These are phyloP conservation scores for Chanos chanos DNA, from an alignment of 2,797 vertebrate species.

Conservation along the genomic window DNA sequence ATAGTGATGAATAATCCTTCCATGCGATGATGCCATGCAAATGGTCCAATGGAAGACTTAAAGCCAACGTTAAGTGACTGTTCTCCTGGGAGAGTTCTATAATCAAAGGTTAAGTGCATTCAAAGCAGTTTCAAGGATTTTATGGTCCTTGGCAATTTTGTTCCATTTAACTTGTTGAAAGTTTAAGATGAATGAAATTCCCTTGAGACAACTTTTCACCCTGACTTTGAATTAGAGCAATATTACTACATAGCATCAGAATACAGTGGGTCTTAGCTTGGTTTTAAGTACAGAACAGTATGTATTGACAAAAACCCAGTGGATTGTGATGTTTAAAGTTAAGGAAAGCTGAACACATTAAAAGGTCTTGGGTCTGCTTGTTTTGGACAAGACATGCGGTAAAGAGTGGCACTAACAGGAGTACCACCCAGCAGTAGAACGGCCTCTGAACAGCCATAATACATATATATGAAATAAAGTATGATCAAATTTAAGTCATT, in stretches of 20 bases:
- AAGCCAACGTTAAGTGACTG: too few relatives aligned
- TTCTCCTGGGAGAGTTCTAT: too few relatives aligned
- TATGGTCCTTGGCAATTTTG: slow-evolving; percentile 29
- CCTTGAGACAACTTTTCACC: slow-evolving; percentile 24
- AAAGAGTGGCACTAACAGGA: slow-evolving; percentile 52
- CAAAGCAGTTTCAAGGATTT: slow-evolving; percentile 23
- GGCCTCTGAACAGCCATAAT: slow-evolving; percentile 42
- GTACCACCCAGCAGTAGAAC: slow-evolving; percentile 47
- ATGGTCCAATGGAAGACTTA: too few relatives aligned
- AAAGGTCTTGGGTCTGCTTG: slow-evolving; percentile 52
- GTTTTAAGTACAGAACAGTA: slow-evolving; percentile 46
- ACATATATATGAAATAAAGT: too few relatives aligned
- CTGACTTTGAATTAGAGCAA: slow-evolving; percentile 22
- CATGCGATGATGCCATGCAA: too few relatives aligned
- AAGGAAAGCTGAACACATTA: slow-evolving; percentile 55
- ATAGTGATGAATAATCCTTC: too few relatives aligned
- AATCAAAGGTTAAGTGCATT: background rate
- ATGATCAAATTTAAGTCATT: too few relatives aligned
- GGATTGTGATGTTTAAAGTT: slow-evolving; percentile 41
- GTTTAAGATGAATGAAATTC: slow-evolving; percentile 27
- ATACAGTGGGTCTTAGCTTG: slow-evolving; percentile 20
- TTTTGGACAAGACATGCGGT: slow-evolving; percentile 52
- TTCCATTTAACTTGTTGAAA: slow-evolving; percentile 9
- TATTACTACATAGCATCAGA: slow-evolving; percentile 49
- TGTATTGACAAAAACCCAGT: slow-evolving; percentile 44